phyloP scores from a whole-genome alignment of 2,113 vertebrate species.

The Corythaeola cristata region DNA sequence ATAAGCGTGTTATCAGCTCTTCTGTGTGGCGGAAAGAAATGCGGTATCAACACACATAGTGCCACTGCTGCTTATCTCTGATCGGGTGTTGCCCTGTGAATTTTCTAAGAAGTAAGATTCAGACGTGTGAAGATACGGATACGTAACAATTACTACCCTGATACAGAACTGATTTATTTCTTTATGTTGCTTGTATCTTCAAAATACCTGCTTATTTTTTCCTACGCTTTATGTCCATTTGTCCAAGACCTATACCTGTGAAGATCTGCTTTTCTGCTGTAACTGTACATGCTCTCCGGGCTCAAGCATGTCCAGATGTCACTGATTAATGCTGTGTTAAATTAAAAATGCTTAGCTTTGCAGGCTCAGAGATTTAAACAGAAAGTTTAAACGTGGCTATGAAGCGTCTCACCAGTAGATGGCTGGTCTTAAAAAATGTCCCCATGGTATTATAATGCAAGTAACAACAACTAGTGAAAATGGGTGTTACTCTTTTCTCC shows the following conservation, averaged over 20 bases:
- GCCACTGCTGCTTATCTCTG: neutral
- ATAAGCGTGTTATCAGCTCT: neutral
- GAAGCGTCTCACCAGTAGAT: neutral
- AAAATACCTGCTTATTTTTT: neutral
- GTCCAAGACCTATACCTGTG: neutral
- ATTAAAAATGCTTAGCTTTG: neutral
- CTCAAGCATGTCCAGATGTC: neutral
- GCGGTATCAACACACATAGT: fast-evolving
- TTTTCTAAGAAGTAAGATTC: constrained; percentile 28
- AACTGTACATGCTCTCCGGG: neutral
- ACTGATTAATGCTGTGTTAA: neutral
- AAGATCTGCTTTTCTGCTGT: neutral
- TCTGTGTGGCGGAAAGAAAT: fast-evolving
- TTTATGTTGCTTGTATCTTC: neutral
- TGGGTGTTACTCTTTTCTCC: neutral
- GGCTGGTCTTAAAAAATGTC: neutral
- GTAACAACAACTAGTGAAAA: neutral
- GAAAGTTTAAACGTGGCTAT: neutral
- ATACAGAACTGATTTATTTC: neutral
- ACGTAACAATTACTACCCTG: neutral
- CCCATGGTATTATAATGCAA: neutral
- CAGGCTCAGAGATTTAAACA: neutral
- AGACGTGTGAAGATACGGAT: neutral
- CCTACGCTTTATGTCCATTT: neutral
- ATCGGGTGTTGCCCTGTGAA: neutral